Base-by-base conservation (phyloP, 2,797 vertebrate genomes). In the Brachymystax lenok region DNA sequence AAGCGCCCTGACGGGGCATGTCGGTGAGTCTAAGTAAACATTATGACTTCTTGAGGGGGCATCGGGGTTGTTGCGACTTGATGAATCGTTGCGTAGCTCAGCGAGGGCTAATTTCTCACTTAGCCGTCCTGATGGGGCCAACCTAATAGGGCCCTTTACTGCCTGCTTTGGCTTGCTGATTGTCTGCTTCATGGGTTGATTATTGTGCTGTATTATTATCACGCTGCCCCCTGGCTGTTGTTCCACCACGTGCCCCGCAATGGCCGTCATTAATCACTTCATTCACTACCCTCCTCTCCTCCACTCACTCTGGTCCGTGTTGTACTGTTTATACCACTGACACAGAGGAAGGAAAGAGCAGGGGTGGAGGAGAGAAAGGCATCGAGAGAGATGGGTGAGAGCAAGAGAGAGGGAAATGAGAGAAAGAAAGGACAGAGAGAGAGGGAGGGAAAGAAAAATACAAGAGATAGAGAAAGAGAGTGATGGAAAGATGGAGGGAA, bases 61-160 rank as follows among this genome's bases (percentile, higher is more conserved):
- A 79, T 69, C 74, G 56, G 52, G 78, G 88, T 90, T 85, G 77
- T 35, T 7, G 82, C 51, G 83, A 66, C 84, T 92, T 93, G 90
- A 93, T 94, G 92, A 91, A 90, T 92, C 85, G 88, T 88, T 83
- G 92, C 91, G 83, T 79, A 82, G 84, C 88, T 76, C 5, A 84
- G 87, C 86, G 84, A 78, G 69, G 90, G 91, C 84, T 91, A 91
- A 94, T 95, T 95, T 94, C 92, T 94, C 89, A 90, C 90, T 93
- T 91, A 93, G 93, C 87, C 86, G 83, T 91, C 90, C 91, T 95
- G 92, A 91, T 74, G 86, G 93, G 92, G 85, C 87, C 85, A 78
- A 88, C 35, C 90, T 94, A 90, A 94, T 92, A 92, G 91, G 85
- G 16, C 27, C 54, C n/a, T 61, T n/a, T 66, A 10, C 24, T 88